A percentile compares a stretch with the other conserved stretches of the same genome.
phyloP scores from a whole-genome alignment of 2,113 vertebrate genomes.

The Gorsachius goisagi region DNA sequence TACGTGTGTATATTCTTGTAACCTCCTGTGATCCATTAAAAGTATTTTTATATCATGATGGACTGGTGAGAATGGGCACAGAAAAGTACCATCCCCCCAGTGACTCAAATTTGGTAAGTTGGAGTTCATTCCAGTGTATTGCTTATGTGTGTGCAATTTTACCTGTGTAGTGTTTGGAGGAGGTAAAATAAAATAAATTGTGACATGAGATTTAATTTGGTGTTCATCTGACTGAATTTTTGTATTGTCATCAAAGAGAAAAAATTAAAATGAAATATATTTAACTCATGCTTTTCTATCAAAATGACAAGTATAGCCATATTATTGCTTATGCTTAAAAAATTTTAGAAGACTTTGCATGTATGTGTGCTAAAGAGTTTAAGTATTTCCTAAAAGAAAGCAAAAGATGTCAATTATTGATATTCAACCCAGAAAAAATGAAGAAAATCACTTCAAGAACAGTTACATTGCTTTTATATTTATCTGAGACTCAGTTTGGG shows the following conservation, averaged over 20 bases:
- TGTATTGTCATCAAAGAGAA: not conserved
- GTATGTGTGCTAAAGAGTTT: not conserved
- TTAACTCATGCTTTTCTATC: not conserved
- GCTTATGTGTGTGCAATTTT: not conserved
- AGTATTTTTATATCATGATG: slow-evolving; percentile 96
- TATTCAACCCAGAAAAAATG: not conserved
- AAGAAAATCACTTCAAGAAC: not conserved
- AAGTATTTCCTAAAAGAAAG: not conserved
- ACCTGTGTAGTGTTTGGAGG: not conserved
- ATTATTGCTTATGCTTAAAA: not conserved
- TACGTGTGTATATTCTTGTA: slow-evolving; percentile 95
- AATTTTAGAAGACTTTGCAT: not conserved
- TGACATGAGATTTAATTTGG: not conserved
- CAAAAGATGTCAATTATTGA: not conserved
- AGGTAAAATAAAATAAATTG: not conserved
- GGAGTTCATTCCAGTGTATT: not conserved
- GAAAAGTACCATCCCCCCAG: slow-evolving; percentile 95
- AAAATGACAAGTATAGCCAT: not conserved
- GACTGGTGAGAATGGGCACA: slow-evolving; percentile 96
- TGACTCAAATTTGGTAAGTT: slow-evolving; percentile 94
- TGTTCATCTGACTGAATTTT: not conserved
- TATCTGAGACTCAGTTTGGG: not conserved
- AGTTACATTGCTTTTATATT: not conserved
- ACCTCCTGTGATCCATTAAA: slow-evolving; percentile 97
- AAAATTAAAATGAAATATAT: not conserved